Evolutionary conservation across 2,113 vertebrate genomes (phyloP).

Genomic region (Phocoena phocoena): DNA sequence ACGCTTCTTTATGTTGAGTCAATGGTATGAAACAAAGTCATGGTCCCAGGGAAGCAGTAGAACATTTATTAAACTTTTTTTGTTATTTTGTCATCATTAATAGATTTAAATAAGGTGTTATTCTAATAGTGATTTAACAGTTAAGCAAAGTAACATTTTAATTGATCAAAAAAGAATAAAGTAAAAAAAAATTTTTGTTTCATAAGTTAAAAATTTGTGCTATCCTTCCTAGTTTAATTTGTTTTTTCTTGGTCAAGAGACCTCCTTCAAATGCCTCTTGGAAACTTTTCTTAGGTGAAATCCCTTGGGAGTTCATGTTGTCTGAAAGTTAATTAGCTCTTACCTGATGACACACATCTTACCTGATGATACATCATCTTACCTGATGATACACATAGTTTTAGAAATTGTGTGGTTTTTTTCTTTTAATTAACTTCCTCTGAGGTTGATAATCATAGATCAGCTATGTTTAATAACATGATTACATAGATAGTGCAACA

Average conservation of each 20-base stretch:
- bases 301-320: background rate
- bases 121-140: background rate
- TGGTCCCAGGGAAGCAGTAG: background rate
- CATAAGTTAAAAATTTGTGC: background rate
- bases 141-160: constrained; percentile 1
- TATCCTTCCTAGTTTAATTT: background rate
- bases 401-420: background rate
- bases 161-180: background rate
- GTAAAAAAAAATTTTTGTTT: background rate
- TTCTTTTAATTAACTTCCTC: background rate
- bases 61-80: background rate
- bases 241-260: constrained; percentile 7
- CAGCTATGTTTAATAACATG: background rate
- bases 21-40: background rate
- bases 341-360: background rate
- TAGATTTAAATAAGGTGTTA: background rate
- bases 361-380: background rate
- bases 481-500: background rate
- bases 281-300: background rate
- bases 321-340: background rate
- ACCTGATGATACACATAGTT: background rate
- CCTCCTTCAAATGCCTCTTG: background rate
- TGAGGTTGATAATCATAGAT: background rate
- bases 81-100: background rate
- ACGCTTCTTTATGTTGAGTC: background rate